Evolutionary conservation across 2,113 vertebrate species (phyloP).

Genomic region (Phaethornis superciliosus): DNA sequence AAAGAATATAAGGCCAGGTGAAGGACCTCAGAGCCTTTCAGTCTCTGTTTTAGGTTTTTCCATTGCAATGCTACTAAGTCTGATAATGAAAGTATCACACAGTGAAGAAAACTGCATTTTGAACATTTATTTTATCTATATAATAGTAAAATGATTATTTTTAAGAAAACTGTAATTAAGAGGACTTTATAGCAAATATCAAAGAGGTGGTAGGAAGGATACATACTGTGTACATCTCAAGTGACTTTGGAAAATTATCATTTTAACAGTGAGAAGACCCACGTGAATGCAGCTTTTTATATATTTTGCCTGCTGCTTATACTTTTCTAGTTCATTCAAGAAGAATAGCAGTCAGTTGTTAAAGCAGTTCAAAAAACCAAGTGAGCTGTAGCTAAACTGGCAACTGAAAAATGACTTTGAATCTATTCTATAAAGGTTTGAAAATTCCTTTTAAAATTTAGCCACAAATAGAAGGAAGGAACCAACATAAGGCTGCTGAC

Average conservation of each 20-base stretch:
- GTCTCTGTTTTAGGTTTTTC: not conserved
- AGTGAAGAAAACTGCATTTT: not conserved
- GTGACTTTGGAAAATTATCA: not conserved
- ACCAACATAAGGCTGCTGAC: conserved; percentile 20
- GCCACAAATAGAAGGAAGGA: conserved; percentile 52
- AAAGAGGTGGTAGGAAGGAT: not conserved
- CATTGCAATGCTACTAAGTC: rapidly evolving
- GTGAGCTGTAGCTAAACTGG: conserved; percentile 50
- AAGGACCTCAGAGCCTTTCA: not conserved
- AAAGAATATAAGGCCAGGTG: not conserved
- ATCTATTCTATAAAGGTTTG: conserved; percentile 22
- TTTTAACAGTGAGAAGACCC: conserved; percentile 17
- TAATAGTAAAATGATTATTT: conserved; percentile 40
- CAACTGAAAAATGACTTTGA: conserved; percentile 45
- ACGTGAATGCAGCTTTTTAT: conserved; percentile 48
- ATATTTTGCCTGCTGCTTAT: conserved; percentile 69
- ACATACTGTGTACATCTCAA: conserved; percentile 25
- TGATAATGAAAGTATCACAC: conserved; percentile 14
- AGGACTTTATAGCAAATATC: conserved; percentile 2
- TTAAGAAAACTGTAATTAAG: conserved; percentile 34
- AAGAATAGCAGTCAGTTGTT: conserved; percentile 63
- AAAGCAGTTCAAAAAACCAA: conserved; percentile 50
- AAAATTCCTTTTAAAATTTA: conserved; percentile 59
- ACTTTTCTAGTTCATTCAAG: conserved; percentile 59
- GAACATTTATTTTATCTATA: conserved; percentile 22